Evolutionary conservation across 2,113 vertebrate genomes (phyloP).

Genomic region (Epinephelus moara): DNA sequence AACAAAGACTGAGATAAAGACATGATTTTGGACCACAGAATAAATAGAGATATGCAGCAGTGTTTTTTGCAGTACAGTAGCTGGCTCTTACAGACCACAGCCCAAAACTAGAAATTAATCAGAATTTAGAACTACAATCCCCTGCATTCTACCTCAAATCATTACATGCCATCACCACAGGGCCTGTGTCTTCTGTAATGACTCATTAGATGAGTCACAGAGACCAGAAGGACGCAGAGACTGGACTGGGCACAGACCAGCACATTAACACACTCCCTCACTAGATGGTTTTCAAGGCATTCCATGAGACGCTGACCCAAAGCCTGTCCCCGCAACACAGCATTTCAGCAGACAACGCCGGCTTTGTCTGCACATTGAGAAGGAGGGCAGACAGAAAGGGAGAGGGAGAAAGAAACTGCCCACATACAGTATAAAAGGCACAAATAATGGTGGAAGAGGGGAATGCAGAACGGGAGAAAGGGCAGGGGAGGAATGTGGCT

Average conservation of each 20-base stretch:
- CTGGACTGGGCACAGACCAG: conserved; percentile 6
- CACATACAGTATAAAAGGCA: conserved; percentile 73
- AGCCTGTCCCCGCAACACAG: conserved; percentile 70
- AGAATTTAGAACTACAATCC: conserved; percentile 13
- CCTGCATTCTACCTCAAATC: conserved; percentile 1
- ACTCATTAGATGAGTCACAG: conserved; percentile 57
- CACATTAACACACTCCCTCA: conserved; percentile 35
- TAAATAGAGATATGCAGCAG: not conserved
- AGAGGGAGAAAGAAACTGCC: conserved; percentile 61
- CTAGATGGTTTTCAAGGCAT: conserved; percentile 70
- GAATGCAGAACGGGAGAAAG: conserved; percentile 53
- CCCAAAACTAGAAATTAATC: conserved; percentile 5
- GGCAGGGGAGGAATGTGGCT: conserved; percentile 61
- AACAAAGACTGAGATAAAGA: conserved; percentile 12
- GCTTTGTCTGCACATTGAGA: conserved; percentile 73
- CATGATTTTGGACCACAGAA: not conserved
- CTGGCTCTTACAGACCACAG: conserved; percentile 10
- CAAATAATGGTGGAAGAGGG: conserved; percentile 68
- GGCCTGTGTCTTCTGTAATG: conserved; percentile 23
- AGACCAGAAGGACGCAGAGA: conserved; percentile 20
- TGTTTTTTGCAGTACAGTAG: conserved; percentile 1
- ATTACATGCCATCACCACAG: conserved; percentile 7
- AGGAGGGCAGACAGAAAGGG: conserved; percentile 59
- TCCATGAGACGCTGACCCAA: conserved; percentile 73
- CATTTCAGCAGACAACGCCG: conserved; percentile 68